Base-by-base conservation (phyloP, 35 echinoderm and acorn worm species). In the Anneissia japonica region DNA sequence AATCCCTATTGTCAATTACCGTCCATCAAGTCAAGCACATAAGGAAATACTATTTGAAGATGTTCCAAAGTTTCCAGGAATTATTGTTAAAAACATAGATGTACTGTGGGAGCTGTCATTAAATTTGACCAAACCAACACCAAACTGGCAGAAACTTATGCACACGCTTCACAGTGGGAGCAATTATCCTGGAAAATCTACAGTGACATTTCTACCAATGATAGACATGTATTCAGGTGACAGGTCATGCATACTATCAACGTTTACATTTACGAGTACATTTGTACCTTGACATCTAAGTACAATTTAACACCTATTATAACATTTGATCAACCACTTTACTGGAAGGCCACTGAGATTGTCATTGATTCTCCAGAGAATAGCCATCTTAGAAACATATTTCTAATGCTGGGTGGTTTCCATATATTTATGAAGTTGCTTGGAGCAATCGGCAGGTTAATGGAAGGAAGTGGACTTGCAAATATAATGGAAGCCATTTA, bases 161-260 rank as follows among this genome's bases (percentile, higher is more conserved):
- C 85, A 87, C 31, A 82, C 45, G 0, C 0, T 92, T 17, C 84
- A 82, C 77, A 29, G n/a, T 17, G 90, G 85, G 26, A 72, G 46
- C 45, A 81, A 37, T 43, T 81, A 89, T 77, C 90, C 84, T 35
- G 84, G 90, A 3, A 0, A 87, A 51, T 90, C 88, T 7, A 87
- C 85, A 7, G 32, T 92, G 4, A 26, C 83, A 31, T 87, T 76
- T 80, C 75, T 92, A 56, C 90, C 84, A 1, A 92, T 92, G 84
- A 92, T 87, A 31, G 84, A 87, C 51, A 87, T 76, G 74, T 29
- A 32, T 81, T 75, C 84, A 3, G 56, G 90, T 45, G 90, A 92
- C 45, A 83, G 33, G 73, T 88, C 85, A 6, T 92, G 85, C 81
- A 87, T 92, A 77, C 35, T 83, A 11, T 92, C 90, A 4, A 92